Percentiles rank a stretch among this genome's conserved stretches.
Evolutionary conservation across 2,888 invertebrate species (phyloP).

Genomic region (Xestobium rufovillosum): DNA sequence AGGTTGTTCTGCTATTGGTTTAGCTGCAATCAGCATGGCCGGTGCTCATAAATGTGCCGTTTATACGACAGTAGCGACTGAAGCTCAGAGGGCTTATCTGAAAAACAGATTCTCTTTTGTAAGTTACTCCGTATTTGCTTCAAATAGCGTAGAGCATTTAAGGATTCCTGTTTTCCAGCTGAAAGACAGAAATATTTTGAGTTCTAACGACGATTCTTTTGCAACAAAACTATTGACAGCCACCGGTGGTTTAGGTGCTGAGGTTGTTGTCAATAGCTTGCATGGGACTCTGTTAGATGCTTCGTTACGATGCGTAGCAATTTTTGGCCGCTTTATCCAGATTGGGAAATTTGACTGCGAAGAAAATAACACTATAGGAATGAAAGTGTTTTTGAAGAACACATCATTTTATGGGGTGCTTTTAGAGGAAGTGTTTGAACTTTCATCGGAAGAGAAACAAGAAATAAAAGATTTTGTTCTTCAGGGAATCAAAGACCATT

Average conservation of each 20-base stretch:
- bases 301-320: conserved; percentile 54
- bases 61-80: conserved; percentile 55
- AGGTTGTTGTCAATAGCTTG: conserved; percentile 84
- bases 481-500: conserved; percentile 56
- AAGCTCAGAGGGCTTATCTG: conserved; percentile 34
- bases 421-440: conserved; percentile 59
- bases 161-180: conserved; percentile 30
- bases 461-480: conserved; percentile 50
- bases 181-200: conserved; percentile 33
- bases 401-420: conserved; percentile 72
- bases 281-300: conserved; percentile 81
- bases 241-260: conserved; percentile 83
- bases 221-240: conserved; percentile 73
- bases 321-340: conserved; percentile 67
- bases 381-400: conserved; percentile 69
- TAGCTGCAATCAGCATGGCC: conserved; percentile 62
- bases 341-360: conserved; percentile 78
- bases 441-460: conserved; percentile 47
- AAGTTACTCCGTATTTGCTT: too few relatives aligned
- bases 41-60: conserved; percentile 50
- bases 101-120: conserved; percentile 35
- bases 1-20: conserved; percentile 60
- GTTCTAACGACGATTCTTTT: conserved; percentile 58
- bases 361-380: conserved; percentile 58
- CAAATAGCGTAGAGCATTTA: not conserved